Base-by-base conservation (phyloP, 64 coral and sea anemone genomes). In the Montipora foliosa region DNA sequence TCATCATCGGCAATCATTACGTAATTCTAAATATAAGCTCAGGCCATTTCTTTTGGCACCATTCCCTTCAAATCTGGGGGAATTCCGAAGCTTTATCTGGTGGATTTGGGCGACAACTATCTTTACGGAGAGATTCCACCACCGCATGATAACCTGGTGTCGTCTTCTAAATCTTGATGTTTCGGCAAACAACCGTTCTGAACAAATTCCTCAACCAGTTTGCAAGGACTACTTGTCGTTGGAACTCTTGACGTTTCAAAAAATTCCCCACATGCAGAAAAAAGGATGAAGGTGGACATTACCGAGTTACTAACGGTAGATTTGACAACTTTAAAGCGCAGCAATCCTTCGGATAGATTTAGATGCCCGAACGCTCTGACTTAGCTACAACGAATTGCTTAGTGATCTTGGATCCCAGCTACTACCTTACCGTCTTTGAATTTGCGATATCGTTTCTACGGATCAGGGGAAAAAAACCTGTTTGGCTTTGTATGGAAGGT, bases 371-470 rank as follows among this genome's bases (percentile, higher is more conserved):
- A 75, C 45, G 84, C 72, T 48, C 49, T n/a, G 70, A 6, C 74
- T 97, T 29, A 75, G 14, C 44, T 94, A 84, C 64, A 97, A 79
- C 96, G n/a, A 92, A 89, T 8, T 93, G 96, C 3, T 49, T 73
- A 20, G 45, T 97, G 25, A 75, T 89, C n/a, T 37, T 97, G 49
- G 89, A 97, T 84, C 89, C 96, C 9, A 75, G 49, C 9, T 97
- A 94, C 77, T 97, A 97, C 48, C 48, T 7, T 89, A 84, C 49
- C 47, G 37, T 14, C 83, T 88, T 29, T 97, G 96, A 77, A 60
- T 88, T 76, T 97, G 96, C 68, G 92, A 95, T 60, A 49, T 9
- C 3, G 79, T 8, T 97, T 84, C 29, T 97, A 92, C 72, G 96
- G 96, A 46, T 71, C 67, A 20, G 60, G 57, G n/a, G n/a, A n/a